Evolutionary conservation across 1,140 invertebrate genomes (phyloP).

Genomic region (Physella acuta): DNA sequence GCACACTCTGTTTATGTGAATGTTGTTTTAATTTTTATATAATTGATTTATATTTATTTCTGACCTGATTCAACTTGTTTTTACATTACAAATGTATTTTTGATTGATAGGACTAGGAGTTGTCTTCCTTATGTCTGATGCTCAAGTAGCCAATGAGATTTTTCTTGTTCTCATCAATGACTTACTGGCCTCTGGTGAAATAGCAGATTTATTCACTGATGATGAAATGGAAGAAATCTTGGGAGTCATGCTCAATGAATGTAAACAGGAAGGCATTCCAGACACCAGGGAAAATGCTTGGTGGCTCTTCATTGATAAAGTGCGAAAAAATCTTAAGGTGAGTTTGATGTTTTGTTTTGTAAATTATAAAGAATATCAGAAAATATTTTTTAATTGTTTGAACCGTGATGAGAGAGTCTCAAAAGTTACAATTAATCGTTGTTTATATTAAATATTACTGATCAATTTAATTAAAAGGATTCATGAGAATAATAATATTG

Average conservation of each 20-base stretch:
- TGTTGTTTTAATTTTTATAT: no score
- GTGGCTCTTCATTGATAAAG: conserved; percentile 93
- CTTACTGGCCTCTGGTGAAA: conserved; percentile 92
- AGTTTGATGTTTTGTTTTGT: not conserved
- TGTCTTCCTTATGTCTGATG: conserved; percentile 95
- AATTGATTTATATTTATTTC: no score
- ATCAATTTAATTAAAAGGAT: no score
- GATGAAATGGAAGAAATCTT: conserved; percentile 96
- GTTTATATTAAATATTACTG: no score
- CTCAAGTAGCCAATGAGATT: conserved; percentile 88
- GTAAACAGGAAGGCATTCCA: conserved; percentile 75
- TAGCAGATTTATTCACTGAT: conserved; percentile 90
- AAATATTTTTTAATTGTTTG: no score
- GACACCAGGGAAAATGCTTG: conserved; percentile 95
- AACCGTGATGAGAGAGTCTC: no score
- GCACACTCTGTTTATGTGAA: no score
- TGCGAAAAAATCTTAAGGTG: conserved; percentile 85
- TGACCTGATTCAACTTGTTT: no score
- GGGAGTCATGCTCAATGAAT: conserved; percentile 83
- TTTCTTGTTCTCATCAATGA: conserved; percentile 95
- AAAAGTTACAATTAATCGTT: no score
- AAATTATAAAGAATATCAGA: no score
- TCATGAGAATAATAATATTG: no score
- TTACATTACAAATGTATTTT: no score
- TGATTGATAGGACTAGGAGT: conserved; percentile 91